Conservation (phyloP, 2,888 invertebrate genomes). For the Apamea crenata region DNA sequence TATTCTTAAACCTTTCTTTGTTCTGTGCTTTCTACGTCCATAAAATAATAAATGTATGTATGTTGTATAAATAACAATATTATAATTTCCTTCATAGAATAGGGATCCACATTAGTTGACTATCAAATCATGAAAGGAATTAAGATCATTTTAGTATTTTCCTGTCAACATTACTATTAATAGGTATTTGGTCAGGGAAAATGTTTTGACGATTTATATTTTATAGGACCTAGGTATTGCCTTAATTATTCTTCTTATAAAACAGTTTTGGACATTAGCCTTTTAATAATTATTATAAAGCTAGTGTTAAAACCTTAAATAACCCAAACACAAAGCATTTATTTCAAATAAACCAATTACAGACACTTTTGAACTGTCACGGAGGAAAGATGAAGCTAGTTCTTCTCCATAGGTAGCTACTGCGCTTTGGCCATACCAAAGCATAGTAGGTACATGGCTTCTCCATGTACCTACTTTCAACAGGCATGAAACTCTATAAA, state of each 20-base stretch:
- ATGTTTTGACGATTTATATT: not conserved
- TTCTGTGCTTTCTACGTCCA: too few species aligned
- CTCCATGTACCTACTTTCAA: too few species aligned
- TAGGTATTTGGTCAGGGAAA: not conserved
- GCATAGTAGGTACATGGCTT: not conserved
- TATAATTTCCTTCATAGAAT: conserved; percentile 5
- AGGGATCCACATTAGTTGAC: not conserved
- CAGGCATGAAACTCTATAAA: not conserved
- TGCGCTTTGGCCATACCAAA: not conserved
- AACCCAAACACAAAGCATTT: too few species aligned
- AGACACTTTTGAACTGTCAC: not conserved
- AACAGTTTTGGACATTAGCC: not conserved
- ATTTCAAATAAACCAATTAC: not conserved
- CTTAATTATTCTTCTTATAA: not conserved
- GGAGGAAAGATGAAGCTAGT: not conserved
- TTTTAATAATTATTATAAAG: not conserved
- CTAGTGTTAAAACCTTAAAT: not conserved
- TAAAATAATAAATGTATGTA: too few species aligned
- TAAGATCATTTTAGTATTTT: conserved; percentile 30
- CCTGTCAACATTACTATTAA: conserved; percentile 1
- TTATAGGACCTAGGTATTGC: not conserved
- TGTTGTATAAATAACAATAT: conserved; percentile 3
- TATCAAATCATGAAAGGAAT: not conserved
- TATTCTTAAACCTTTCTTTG: too few species aligned
- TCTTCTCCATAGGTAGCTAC: too few species aligned